Evolutionary conservation across 2,888 invertebrate genomes (phyloP), one percentile per base, ranked within the genome.

Genomic region (Xanthorhoe spadicearia): DNA sequence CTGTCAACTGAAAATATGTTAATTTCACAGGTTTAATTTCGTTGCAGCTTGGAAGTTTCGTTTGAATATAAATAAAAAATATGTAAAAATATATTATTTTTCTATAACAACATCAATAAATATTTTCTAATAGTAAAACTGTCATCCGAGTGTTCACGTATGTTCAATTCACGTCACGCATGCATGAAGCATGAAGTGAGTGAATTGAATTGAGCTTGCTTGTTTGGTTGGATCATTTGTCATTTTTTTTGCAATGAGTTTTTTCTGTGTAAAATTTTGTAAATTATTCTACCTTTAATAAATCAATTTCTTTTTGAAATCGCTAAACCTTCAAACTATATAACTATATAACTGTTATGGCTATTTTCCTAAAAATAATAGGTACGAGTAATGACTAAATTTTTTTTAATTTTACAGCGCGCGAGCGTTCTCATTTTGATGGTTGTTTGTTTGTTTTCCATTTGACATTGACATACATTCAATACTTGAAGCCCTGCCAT

Each of bases 141-240:
- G 90, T 92, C 92, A 92, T 90, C 86, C 86, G 83, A 87, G 85
- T 79, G 86, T 88, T 89, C 87, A 90, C 88, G 85, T 86, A 80
- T 71, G 53, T 57, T 65, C 66, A 84, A 83, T 79, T 82, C 82
- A 82, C 80, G 84, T 84, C 84, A 84, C 81, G 77, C 61, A 61
- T 46, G 61, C 54, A 60, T 51, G 43, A 52, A 13, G 19, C 13
- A 23, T 28, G n/a, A 28, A 38, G 7, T 17, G 17, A 57, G 13
- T 38, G 57, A 49, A 32, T 48, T 17, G 17, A 43, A 6, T 46
- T 46, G 46, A n/a, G 35, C 35, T 35, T 35, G 35, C 35, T 38
- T 7, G 19, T 10, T 10, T 18, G 38, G 5, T 55, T 43, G 17
- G 19, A 46, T 56, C 17, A 5, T 2, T 17, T 46, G 51, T 15